Evolutionary conservation across 2,113 vertebrate genomes (phyloP).

Genomic region (Rhineura floridana): DNA sequence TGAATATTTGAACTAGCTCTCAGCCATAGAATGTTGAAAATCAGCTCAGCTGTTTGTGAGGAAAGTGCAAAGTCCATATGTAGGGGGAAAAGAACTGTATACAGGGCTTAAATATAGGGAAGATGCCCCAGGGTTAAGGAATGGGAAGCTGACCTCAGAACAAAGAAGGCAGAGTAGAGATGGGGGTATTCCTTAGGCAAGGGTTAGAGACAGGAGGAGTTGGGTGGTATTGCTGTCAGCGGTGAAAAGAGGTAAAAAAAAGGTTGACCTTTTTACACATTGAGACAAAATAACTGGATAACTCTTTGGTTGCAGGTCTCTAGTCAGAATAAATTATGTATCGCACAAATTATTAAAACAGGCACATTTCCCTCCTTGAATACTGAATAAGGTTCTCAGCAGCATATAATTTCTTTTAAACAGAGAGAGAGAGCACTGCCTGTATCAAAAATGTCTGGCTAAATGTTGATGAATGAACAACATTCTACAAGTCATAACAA

Average conservation of each 20-base stretch:
- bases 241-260: neutral
- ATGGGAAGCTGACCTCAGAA: neutral
- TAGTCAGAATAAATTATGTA: conserved; percentile 30
- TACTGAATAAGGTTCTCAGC: neutral
- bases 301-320: neutral
- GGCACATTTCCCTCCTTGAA: neutral
- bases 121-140: neutral
- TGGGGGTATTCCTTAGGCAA: neutral
- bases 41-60: neutral
- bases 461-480: neutral
- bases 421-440: neutral
- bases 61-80: neutral
- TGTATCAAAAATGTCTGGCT: neutral
- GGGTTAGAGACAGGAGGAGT: neutral
- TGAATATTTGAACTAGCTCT: neutral
- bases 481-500: neutral
- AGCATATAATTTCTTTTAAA: conserved; percentile 6
- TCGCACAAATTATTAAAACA: conserved; percentile 33
- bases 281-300: conserved; percentile 10
- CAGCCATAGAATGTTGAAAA: neutral
- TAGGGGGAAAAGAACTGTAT: neutral
- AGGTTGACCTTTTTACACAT: neutral
- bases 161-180: neutral
- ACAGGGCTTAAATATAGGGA: neutral
- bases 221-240: neutral